phyloP scores from a whole-genome alignment of 2,113 vertebrate species.

The Sphyrna mokarran region DNA sequence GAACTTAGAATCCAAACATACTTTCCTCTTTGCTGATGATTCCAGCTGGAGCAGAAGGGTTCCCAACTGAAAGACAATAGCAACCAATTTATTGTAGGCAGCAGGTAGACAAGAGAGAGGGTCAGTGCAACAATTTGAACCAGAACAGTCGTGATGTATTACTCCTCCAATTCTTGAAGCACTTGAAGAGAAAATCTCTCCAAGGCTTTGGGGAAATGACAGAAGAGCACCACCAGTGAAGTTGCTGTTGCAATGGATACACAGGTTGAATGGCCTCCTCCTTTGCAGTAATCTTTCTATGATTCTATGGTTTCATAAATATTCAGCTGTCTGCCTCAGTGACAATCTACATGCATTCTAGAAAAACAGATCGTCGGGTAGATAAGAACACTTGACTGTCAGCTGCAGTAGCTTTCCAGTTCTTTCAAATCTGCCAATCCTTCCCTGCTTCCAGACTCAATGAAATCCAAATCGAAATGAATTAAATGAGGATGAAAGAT shows the following conservation, averaged over 20 bases:
- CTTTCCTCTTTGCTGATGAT: not conserved
- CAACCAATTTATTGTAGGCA: not conserved
- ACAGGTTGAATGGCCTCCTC: not conserved
- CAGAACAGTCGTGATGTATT: not conserved
- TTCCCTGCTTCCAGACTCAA: not conserved
- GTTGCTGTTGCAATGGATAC: not conserved
- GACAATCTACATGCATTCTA: not conserved
- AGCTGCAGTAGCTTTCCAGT: not conserved
- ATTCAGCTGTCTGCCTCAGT: not conserved
- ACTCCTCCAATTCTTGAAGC: not conserved
- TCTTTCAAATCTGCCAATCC: not conserved
- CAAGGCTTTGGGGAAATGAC: too few relatives aligned
- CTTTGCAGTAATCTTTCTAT: not conserved
- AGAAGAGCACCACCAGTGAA: too few relatives aligned
- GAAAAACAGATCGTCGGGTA: not conserved
- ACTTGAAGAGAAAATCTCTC: too few relatives aligned
- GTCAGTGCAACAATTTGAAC: not conserved
- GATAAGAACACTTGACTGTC: not conserved
- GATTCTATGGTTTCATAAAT: not conserved
- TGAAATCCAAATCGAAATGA: not conserved
- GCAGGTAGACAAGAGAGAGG: not conserved
- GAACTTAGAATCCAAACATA: too few relatives aligned
- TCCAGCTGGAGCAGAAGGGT: not conserved
- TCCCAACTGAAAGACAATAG: not conserved
- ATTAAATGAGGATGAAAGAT: not conserved